Conservation (phyloP, 2,113 vertebrate species). For the Romanogobio albipinnatus region DNA sequence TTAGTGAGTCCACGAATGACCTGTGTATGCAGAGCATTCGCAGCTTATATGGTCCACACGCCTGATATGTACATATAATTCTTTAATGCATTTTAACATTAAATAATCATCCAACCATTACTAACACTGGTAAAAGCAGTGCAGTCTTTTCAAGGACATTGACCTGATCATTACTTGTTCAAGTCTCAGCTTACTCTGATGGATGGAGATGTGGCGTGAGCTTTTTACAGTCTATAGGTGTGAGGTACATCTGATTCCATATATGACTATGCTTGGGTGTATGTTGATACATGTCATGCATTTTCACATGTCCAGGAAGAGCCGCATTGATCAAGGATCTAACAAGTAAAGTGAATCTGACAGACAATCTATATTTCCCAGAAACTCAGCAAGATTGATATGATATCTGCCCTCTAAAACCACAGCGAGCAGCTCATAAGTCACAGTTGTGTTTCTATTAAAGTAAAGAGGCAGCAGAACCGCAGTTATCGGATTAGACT, state of each 20-base stretch:
- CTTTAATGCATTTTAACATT: no score
- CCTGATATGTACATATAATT: no score
- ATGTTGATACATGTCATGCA: conserved; percentile 1
- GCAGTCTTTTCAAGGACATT: not conserved
- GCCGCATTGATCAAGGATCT: conserved; percentile 21
- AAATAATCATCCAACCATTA: not conserved
- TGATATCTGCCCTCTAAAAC: conserved; percentile 40
- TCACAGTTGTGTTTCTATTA: conserved; percentile 18
- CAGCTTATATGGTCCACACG: no score
- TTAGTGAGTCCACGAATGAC: no score
- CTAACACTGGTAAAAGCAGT: not conserved
- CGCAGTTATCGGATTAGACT: conserved; percentile 8
- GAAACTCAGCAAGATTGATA: conserved; percentile 30
- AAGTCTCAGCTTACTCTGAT: not conserved
- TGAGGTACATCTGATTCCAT: not conserved
- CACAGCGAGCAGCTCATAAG: conserved; percentile 32
- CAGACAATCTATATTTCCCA: conserved; percentile 44
- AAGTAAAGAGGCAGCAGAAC: conserved; percentile 19
- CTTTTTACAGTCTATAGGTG: no score
- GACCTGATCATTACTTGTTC: not conserved
- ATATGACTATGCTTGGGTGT: not conserved
- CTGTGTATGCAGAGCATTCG: no score
- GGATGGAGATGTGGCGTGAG: not conserved
- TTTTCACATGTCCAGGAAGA: conserved; percentile 34
- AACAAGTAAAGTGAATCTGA: conserved; percentile 40